Evolutionary conservation across 2,888 invertebrate genomes (phyloP), one percentile per base, ranked within the genome.

Genomic region (Isotomurus palustris): DNA sequence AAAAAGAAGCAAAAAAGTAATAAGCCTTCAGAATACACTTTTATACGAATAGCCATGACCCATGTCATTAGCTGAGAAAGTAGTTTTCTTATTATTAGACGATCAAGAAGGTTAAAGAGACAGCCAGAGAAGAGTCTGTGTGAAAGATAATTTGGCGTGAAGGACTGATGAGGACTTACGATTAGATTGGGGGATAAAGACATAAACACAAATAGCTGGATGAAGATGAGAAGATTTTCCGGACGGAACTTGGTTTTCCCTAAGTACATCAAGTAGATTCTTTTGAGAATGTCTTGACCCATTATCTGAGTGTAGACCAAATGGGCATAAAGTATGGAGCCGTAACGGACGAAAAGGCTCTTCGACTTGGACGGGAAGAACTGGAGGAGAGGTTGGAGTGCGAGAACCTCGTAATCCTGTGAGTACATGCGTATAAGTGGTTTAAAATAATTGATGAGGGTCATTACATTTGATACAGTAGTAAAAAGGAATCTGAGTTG

Each of bases 391-490:
- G 67, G 68, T 22, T 61, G 62, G 29, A 66, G 58, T 10, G 57
- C 53, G 3, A 58, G 47, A 14, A 69, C 59, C 52, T 69, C 67
- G 29, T 56, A 60, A 49, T 69, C 69, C 68, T 67, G 48, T n/a
- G 43, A 40, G n/a, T n/a, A n/a, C n/a, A n/a, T n/a, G n/a, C n/a
- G n/a, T n/a, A n/a, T n/a, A n/a, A n/a, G n/a, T n/a, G n/a, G n/a
- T n/a, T n/a, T n/a, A n/a, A n/a, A n/a, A n/a, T n/a, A n/a, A n/a
- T n/a, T n/a, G n/a, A n/a, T n/a, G n/a, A n/a, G n/a, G n/a, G n/a
- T n/a, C n/a, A n/a, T n/a, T n/a, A n/a, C n/a, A n/a, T n/a, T n/a
- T n/a, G n/a, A n/a, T n/a, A n/a, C n/a, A n/a, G n/a, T n/a, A n/a
- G n/a, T n/a, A 32, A 32, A 14, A 32, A 32, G 14, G 32, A 32